These are phyloP conservation scores for Synergus gifuensis DNA, from an alignment of 2,888 invertebrate species.

Conservation along the genomic window DNA sequence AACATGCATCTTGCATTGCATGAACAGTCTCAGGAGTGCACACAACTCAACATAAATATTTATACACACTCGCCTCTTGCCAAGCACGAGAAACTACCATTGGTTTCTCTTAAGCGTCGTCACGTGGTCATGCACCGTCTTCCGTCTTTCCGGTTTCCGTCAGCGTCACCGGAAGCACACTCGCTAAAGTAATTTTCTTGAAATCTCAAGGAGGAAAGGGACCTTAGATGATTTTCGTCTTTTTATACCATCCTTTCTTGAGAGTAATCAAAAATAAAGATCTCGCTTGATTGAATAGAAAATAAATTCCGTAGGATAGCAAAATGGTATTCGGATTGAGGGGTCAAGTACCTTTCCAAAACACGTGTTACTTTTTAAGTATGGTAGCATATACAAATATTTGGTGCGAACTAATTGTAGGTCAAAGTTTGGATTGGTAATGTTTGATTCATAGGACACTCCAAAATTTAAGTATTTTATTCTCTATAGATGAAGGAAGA, in stretches of 20 bases:
- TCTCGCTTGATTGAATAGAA: not conserved
- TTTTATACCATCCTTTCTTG: not conserved
- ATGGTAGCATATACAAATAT: too few species aligned
- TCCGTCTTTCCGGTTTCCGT: not conserved
- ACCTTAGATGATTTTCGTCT: not conserved
- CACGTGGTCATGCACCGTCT: not conserved
- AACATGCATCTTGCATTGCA: slow-evolving; percentile 26
- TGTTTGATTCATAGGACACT: too few species aligned
- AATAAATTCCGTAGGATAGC: not conserved
- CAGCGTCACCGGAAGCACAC: not conserved
- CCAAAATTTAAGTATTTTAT: too few species aligned
- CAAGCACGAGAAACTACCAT: slow-evolving; percentile 15
- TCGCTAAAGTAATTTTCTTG: slow-evolving; percentile 7
- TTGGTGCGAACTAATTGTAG: too few species aligned
- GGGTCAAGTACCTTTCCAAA: too few species aligned
- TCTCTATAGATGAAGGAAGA: too few species aligned
- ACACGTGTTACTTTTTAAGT: too few species aligned
- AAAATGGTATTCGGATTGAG: not conserved
- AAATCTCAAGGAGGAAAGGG: slow-evolving; percentile 4
- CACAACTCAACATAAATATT: slow-evolving; percentile 33
- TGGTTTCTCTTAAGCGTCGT: slow-evolving; percentile 9
- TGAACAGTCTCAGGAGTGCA: slow-evolving; percentile 21
- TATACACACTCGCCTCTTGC: not conserved
- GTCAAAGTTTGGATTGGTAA: too few species aligned
- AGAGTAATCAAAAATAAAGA: not conserved